Evolutionary conservation across 2,888 invertebrate species (phyloP).

Genomic region (Dryococelus australis): DNA sequence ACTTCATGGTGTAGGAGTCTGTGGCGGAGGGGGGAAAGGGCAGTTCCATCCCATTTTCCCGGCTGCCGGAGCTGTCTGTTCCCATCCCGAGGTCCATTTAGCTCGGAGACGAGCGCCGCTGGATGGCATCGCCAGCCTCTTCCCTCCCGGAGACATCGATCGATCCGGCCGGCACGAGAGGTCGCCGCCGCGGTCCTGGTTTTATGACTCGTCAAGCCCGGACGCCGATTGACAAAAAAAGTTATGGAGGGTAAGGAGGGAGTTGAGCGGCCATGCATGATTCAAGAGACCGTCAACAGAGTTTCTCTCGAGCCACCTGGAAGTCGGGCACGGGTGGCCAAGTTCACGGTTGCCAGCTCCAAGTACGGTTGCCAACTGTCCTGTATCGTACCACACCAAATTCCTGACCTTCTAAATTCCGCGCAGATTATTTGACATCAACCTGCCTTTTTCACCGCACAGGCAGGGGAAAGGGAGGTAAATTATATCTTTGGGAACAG

Average conservation of each 20-base stretch:
- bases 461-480: too few relatives aligned
- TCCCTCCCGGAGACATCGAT: neutral
- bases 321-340: neutral
- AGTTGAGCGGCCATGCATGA: neutral
- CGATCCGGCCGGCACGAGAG: neutral
- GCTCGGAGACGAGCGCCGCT: neutral
- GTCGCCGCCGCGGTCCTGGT: constrained; percentile 9
- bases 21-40: neutral
- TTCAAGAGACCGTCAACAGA: neutral
- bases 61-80: neutral
- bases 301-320: neutral
- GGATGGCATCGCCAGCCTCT: neutral
- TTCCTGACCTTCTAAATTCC: too few relatives aligned
- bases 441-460: too few relatives aligned
- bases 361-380: too few relatives aligned
- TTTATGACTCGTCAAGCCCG: constrained; percentile 16
- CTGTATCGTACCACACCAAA: too few relatives aligned
- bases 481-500: too few relatives aligned
- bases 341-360: too few relatives aligned
- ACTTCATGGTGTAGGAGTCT: too few relatives aligned
- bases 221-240: neutral
- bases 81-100: constrained; percentile 3
- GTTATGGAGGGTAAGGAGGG: neutral
- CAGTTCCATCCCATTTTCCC: neutral
- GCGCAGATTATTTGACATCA: too few relatives aligned